Conservation (phyloP, 2,797 vertebrate species). For the Phataginus tricuspis region DNA sequence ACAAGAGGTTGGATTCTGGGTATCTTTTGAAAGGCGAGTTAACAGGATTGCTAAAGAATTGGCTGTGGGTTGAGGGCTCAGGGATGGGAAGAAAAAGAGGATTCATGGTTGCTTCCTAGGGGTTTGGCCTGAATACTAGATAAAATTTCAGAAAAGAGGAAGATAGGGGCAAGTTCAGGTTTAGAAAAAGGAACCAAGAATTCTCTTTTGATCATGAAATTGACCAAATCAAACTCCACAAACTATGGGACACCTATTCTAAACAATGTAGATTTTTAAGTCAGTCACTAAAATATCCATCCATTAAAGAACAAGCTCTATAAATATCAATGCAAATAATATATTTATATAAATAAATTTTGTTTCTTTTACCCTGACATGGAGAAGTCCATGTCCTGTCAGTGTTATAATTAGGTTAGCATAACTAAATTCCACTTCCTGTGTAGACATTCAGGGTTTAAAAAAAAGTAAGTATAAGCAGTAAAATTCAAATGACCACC, state of each 20-base stretch:
- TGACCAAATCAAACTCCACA: not conserved
- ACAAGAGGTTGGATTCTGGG: not conserved
- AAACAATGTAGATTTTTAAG: conserved; percentile 47
- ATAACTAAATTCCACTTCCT: conserved; percentile 56
- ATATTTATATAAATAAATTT: conserved; percentile 48
- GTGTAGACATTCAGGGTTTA: not conserved
- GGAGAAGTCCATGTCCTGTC: not conserved
- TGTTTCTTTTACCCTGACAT: conserved; percentile 41
- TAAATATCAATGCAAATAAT: conserved; percentile 52
- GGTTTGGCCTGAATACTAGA: not conserved
- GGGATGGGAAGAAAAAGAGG: not conserved
- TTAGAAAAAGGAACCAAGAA: not conserved
- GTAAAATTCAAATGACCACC: conserved; percentile 11
- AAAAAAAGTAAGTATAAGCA: not conserved
- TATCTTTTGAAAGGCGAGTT: not conserved
- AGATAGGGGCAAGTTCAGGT: not conserved
- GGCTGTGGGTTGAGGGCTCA: not conserved
- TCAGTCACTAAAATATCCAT: conserved; percentile 5
- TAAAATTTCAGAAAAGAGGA: conserved; percentile 15
- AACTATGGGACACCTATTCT: not conserved
- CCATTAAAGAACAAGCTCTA: not conserved
- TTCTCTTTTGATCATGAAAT: conserved; percentile 47
- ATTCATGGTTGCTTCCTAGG: not conserved
- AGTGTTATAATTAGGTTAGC: not conserved
- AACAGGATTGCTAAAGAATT: not conserved